These are phyloP conservation scores for Danio choprae DNA, from an alignment of 2,797 vertebrate genomes.

Conservation along the genomic window DNA sequence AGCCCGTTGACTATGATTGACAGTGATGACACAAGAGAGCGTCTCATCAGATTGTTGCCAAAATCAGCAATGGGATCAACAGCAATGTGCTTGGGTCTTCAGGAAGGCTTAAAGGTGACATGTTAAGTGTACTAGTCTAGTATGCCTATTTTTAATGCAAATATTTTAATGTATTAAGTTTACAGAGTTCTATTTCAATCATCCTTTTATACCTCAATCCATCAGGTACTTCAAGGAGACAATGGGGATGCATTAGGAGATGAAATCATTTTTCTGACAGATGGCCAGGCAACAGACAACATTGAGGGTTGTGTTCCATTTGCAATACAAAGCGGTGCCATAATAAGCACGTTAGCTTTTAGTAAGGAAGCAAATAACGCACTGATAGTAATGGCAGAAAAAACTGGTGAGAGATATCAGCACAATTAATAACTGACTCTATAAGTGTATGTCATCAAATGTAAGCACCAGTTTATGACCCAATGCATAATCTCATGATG, in stretches of 20 bases:
- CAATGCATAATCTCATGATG: background rate
- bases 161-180: background rate
- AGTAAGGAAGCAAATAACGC: constrained; percentile 55
- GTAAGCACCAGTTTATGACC: no score
- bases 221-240: constrained; percentile 66
- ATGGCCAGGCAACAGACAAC: constrained; percentile 61
- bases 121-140: constrained; percentile 26
- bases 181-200: background rate
- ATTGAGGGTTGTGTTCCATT: constrained; percentile 58
- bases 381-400: constrained; percentile 62
- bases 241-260: constrained; percentile 62
- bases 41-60: constrained; percentile 59
- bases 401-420: constrained; percentile 38
- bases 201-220: background rate
- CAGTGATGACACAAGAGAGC: constrained; percentile 53
- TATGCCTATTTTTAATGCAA: no score
- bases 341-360: constrained; percentile 70
- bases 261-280: constrained; percentile 71
- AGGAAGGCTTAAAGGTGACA: constrained; percentile 69
- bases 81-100: constrained; percentile 68
- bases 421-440: background rate
- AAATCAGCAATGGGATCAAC: no score
- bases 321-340: constrained; percentile 62
- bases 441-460: background rate
- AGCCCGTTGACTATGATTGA: constrained; percentile 61